Base-by-base conservation (phyloP, 2,113 vertebrate genomes). In the Solenodon paradoxus region DNA sequence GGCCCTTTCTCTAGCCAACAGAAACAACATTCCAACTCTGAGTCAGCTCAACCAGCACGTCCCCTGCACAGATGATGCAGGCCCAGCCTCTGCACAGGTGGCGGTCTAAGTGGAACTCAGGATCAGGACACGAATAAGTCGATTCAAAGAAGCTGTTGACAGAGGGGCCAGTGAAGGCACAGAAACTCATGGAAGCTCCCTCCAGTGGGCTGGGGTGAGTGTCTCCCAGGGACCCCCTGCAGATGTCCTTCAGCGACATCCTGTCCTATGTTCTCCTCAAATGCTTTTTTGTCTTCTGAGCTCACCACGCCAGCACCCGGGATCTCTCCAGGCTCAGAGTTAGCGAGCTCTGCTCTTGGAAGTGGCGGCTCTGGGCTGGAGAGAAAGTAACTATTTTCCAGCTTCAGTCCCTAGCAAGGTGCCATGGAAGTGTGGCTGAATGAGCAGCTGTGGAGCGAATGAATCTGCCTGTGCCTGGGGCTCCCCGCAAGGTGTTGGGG, bases 41-140 rank as follows among this genome's bases (percentile, higher is more conserved):
- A 45, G 30, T 74, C 32, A 53, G 0, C 12, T 47, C 24, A 35
- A 0, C 2, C 4, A 42, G 38, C 49, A 32, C 15, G 6, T 32
- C 32, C 28, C 32, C 4, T 3, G 26, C 11, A 55, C 35, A 26
- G 5, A 24, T 0, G 0, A 26, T 38, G 40, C 12, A 74, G 22
- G 3, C 61, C 32, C 40, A 11, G 9, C 24, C 38, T 88, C 47
- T 51, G 0, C 12, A 32, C 20, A 11, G 42, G 22, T 45, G 20
- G 15, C 24, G 49, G 7, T 88, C 7, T 78, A 55, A 45, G 35
- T 15, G 7, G 38, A 71, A 24, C 71, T 30, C 61, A 51, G 20
- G 57, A 55, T 69, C 55, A 32, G 12, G 32, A 45, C 45, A 72
- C 10, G 11, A 24, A 32, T 35, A n/a, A 42, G n/a, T 66, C 10